phyloP scores from a whole-genome alignment of 2,888 invertebrate species.

The Tenthredo mesomela region DNA sequence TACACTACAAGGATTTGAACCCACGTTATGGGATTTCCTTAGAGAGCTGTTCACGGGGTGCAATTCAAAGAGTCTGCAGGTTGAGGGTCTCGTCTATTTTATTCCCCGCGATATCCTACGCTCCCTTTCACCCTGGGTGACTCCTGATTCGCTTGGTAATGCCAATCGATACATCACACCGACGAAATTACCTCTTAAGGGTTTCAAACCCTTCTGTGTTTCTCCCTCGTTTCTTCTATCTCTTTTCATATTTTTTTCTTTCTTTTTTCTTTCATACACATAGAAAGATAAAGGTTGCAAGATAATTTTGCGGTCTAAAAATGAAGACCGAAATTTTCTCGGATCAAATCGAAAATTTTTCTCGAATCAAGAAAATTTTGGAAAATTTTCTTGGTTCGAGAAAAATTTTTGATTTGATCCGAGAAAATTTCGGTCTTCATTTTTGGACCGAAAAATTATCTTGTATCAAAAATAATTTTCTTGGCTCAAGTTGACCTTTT shows the following conservation, averaged over 20 bases:
- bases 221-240: background rate
- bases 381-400: too few species aligned
- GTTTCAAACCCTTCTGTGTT: conserved; percentile 16
- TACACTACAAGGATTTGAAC: background rate
- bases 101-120: conserved; percentile 32
- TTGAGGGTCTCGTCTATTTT: conserved; percentile 37
- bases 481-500: too few species aligned
- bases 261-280: background rate
- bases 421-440: too few species aligned
- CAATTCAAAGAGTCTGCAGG: conserved; percentile 37
- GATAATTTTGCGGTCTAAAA: too few species aligned
- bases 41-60: conserved; percentile 31
- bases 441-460: too few species aligned
- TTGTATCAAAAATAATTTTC: too few species aligned
- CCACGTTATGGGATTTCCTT: conserved; percentile 34
- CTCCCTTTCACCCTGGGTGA: conserved; percentile 48
- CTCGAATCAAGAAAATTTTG: too few species aligned
- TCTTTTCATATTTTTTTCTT: background rate
- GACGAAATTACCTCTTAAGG: conserved; percentile 47
- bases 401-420: too few species aligned
- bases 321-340: too few species aligned
- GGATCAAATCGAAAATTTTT: too few species aligned
- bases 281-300: too few species aligned
- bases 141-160: conserved; percentile 67
- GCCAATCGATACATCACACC: conserved; percentile 65